Base-by-base conservation (phyloP, 2,797 vertebrate species). In the Periophthalmus magnuspinnatus region DNA sequence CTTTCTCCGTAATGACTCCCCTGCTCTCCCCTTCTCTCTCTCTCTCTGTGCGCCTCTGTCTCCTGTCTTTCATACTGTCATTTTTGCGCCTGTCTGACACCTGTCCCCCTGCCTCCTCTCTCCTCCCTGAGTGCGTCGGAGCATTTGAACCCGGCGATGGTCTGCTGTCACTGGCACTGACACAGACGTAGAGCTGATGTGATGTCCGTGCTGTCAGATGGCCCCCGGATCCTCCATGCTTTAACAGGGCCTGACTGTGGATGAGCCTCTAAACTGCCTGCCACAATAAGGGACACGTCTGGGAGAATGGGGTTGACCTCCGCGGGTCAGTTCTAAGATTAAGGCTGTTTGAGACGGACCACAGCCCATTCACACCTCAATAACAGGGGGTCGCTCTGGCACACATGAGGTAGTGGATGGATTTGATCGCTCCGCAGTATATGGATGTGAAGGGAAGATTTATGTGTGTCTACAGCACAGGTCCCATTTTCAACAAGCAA, bases 281-380 rank as follows among this genome's bases (percentile, higher is more conserved):
- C 81, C 82, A 87, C 88, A 91, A 92, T 90, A 92, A 89, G 88
- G 86, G 86, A 90, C 90, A 90, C 83, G 81, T 91, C 87, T 70
- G 70, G 78, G 83, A 88, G 87, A 92, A 91, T 92, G 81, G 86
- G 77, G 91, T 91, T 92, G 92, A 93, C 92, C 92, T 86, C 28
- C n/a, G 16, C 3, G 22, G 86, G 86, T 92, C 85, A 88, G 77
- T 81, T 77, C 17, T 36, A 74, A 88, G 89, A 92, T 91, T 90
- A 90, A 90, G 69, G 71, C 77, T 79, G 80, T 81, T 86, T 83
- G 83, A 77, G 75, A 70, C 61, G 72, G 65, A 56, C 70, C 3
- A n/a, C 63, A 80, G 68, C 69, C 78, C 71, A 75, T 83, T 89
- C 87, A 77, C 86, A 89, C 85, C 73, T 86, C 77, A 78, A 74